Conservation (phyloP, 2,888 invertebrate genomes). For the Lottia scabra region DNA sequence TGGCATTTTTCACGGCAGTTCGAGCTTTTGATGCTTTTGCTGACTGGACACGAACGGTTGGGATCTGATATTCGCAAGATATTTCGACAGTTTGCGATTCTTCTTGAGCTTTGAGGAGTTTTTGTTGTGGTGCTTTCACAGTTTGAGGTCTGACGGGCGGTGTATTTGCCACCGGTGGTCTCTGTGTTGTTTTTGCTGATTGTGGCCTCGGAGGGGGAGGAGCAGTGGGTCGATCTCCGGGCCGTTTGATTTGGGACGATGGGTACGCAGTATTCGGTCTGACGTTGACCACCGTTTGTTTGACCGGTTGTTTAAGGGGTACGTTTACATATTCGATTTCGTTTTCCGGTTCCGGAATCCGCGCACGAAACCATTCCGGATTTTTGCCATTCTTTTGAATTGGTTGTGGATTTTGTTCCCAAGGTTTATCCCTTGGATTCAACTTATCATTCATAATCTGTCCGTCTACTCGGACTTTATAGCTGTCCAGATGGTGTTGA, state of each 20-base stretch:
- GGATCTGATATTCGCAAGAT: neutral
- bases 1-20: conserved; percentile 41
- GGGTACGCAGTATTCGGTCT: neutral
- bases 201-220: neutral
- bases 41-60: neutral
- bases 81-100: neutral
- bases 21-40: conserved; percentile 45
- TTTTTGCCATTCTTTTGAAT: neutral
- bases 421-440: neutral
- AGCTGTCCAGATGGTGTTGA: neutral
- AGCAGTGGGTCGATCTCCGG: neutral
- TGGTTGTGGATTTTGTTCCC: neutral
- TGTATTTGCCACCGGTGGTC: neutral
- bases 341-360: too few relatives aligned
- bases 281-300: neutral
- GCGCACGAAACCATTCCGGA: neutral
- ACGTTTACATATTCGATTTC: too few relatives aligned
- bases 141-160: neutral
- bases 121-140: neutral
- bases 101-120: too few relatives aligned
- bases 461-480: neutral
- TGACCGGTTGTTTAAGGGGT: neutral
- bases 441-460: neutral
- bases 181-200: neutral
- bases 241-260: neutral